Evolutionary conservation across 2,888 invertebrate species (phyloP), one percentile per base, ranked within the genome.

Genomic region (Dysmachus trigonus): DNA sequence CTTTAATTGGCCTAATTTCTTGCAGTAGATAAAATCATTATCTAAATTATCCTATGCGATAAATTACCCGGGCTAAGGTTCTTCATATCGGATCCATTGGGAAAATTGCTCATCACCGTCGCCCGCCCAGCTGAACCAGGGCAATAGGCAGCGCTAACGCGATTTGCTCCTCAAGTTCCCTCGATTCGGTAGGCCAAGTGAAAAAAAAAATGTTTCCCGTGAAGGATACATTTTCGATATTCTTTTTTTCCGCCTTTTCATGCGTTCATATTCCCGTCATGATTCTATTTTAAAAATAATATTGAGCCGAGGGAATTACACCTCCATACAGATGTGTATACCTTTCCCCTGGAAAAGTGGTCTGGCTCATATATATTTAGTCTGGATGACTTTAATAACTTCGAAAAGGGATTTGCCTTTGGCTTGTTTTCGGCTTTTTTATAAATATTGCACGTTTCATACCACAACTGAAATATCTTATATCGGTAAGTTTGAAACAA

Each of bases 1-100:
- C 81, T 81, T 81, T 81, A 79, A 81, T 81, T 81, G 81, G 81
- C 81, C 81, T 81, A 81, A 81, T 81, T 81, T 35, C 62, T 62
- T 8, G 6, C n/a, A 33, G n/a, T 31, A 30, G 53, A 81, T 33
- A 33, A 47, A 33, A 81, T 81, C 81, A 81, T 81, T 81, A 81
- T 53, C 81, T 30, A 18, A 27, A 31, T 53, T 31, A n/a, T 81
- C 53, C 51, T 30, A 30, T 22, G 13, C 79, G 13, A 79, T 79
- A 47, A 79, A 79, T 79, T 79, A 38, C 47, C 10, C 47, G 41
- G 41, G 6, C 30, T 7, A 30, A 62, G 31, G 18, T 27, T 72
- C 51, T 18, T 27, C 62, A 62, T 62, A 62, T 62, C 22, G 1
- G 22, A 62, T 62, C 27, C 62, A 27, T 8, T 62, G 10, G 62